A percentile compares a stretch with the other conserved stretches of the same genome.
Conservation (phyloP, 2,888 invertebrate species). For the Bugula neritina region DNA sequence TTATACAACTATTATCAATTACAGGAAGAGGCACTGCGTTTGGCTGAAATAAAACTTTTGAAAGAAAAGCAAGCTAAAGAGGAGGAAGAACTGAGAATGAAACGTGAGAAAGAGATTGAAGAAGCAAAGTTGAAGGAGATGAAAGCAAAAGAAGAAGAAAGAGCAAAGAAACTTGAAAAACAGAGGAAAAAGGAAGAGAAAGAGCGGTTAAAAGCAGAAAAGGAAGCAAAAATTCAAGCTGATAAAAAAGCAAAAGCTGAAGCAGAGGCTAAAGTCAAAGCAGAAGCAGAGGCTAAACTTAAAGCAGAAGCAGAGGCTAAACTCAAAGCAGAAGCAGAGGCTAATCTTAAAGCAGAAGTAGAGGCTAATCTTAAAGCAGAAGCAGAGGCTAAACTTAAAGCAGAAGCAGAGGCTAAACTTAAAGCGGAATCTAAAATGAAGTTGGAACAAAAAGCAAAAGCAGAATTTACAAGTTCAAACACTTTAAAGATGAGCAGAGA, state of each 20-base stretch:
- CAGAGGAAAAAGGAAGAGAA: constrained; percentile 1
- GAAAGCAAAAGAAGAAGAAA: not conserved
- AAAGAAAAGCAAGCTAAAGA: constrained; percentile 27
- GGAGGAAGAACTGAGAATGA: constrained; percentile 25
- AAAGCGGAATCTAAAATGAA: too few species aligned
- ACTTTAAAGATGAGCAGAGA: too few species aligned
- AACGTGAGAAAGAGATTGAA: constrained; percentile 27
- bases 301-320: constrained; percentile 5
- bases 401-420: too few species aligned
- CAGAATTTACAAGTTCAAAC: too few species aligned
- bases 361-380: too few species aligned
- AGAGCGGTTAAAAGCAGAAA: not conserved
- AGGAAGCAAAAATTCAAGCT: not conserved
- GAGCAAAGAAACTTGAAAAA: not conserved
- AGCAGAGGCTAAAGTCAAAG: not conserved
- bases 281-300: not conserved
- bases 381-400: too few species aligned
- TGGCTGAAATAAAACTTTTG: constrained; percentile 9
- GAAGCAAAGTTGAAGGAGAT: constrained; percentile 9
- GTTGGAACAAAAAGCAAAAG: too few species aligned
- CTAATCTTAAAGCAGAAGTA: not conserved
- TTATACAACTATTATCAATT: too few species aligned
- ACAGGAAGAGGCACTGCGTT: not conserved
- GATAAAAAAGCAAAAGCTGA: not conserved
- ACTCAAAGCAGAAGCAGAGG: not conserved